Evolutionary conservation across 1,140 invertebrate species (phyloP).

Genomic region (Drosophila eugracilis): DNA sequence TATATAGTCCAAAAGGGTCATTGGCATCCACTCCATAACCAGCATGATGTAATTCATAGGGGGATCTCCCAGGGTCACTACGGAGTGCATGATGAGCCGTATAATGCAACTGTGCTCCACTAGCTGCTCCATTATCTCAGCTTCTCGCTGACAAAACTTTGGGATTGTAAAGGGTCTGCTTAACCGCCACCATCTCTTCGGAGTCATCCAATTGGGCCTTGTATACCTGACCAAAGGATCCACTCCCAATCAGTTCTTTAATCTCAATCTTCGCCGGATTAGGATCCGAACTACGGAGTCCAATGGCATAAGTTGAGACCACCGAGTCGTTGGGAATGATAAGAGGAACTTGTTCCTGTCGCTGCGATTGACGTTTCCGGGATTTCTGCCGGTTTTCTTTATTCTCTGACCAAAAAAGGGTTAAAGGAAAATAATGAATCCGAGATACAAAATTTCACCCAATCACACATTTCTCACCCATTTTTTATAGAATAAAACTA

Average conservation of each 20-base stretch:
- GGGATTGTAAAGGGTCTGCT: slow-evolving; percentile 33
- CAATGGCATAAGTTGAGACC: slow-evolving; percentile 4
- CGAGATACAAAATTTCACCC: no score
- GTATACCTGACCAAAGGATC: slow-evolving; percentile 51
- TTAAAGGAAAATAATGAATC: background rate
- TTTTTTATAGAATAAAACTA: background rate
- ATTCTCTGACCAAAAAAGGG: background rate
- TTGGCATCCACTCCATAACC: slow-evolving; percentile 57
- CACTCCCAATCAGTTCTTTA: slow-evolving; percentile 27
- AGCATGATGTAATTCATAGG: slow-evolving; percentile 18
- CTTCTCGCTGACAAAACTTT: slow-evolving; percentile 11
- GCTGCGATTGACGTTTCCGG: background rate
- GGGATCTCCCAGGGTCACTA: slow-evolving; percentile 12
- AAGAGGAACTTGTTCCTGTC: background rate
- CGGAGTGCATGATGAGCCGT: slow-evolving; percentile 22
- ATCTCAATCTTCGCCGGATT: slow-evolving; percentile 9
- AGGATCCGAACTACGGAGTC: background rate
- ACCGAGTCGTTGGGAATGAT: slow-evolving; percentile 11
- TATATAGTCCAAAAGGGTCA: slow-evolving; percentile 41
- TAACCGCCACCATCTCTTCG: slow-evolving; percentile 30
- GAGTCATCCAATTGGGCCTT: slow-evolving; percentile 8
- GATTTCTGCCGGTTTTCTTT: slow-evolving; percentile 3
- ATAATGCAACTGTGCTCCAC: slow-evolving; percentile 43
- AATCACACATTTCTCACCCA: slow-evolving; percentile 19
- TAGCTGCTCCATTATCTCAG: slow-evolving; percentile 30